A percentile compares a stretch with the other conserved stretches of the same genome.
Evolutionary conservation across 2,888 invertebrate genomes (phyloP).

Genomic region (Aporophyla lueneburgensis): DNA sequence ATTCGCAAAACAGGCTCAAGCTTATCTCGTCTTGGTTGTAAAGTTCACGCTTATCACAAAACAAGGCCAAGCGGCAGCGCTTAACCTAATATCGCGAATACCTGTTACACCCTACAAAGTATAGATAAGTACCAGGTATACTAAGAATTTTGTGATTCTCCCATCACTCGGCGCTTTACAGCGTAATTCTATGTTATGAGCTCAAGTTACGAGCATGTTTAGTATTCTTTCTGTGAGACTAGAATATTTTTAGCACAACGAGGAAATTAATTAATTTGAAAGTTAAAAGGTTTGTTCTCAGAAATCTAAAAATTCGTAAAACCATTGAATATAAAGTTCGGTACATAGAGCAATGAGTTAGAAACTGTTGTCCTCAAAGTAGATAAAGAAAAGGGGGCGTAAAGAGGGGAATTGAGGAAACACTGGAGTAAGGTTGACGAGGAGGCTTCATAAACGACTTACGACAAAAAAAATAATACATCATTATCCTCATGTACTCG

Average conservation of each 20-base stretch:
- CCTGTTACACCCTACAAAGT: conserved; percentile 25
- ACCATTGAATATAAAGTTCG: conserved; percentile 25
- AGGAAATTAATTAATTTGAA: conserved; percentile 32
- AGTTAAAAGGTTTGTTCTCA: background rate
- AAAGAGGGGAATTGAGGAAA: conserved; percentile 17
- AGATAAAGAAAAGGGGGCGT: conserved; percentile 10
- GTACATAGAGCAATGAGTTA: conserved; percentile 30
- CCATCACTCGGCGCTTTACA: conserved; percentile 42
- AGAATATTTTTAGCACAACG: conserved; percentile 29
- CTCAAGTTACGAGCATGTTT: conserved; percentile 41
- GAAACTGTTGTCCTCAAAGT: conserved; percentile 19
- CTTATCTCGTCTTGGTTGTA: background rate
- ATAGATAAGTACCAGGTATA: conserved; percentile 26
- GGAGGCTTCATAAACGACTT: conserved; percentile 12
- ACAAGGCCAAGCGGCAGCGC: background rate
- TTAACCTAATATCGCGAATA: conserved; percentile 20
- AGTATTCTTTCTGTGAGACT: conserved; percentile 43
- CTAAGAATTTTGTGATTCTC: conserved; percentile 49
- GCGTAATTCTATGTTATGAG: conserved; percentile 49
- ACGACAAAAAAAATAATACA: background rate
- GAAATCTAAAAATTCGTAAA: background rate
- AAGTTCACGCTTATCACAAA: background rate
- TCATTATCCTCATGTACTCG: conserved; percentile 6
- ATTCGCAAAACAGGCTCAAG: background rate
- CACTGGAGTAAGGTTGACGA: conserved; percentile 5